phyloP scores from a whole-genome alignment of 1,140 invertebrate genomes.

The Belonocnema kinseyi region DNA sequence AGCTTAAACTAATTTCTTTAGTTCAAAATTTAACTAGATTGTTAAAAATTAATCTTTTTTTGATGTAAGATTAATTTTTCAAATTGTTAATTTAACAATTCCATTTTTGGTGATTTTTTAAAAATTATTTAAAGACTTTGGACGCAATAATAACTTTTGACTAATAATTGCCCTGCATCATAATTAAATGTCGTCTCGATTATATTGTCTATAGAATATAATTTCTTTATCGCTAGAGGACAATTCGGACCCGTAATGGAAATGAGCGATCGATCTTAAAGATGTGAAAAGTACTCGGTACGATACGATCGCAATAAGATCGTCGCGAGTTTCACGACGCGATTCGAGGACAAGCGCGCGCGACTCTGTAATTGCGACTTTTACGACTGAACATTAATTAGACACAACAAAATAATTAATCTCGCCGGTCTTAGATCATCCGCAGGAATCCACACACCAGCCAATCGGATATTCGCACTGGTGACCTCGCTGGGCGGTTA shows the following conservation, averaged over 20 bases:
- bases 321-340: constrained; percentile 29
- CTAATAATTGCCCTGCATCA: background rate
- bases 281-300: background rate
- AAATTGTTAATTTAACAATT: too few species aligned
- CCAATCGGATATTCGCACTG: constrained; percentile 32
- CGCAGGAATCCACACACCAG: constrained; percentile 44
- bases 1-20: too few species aligned
- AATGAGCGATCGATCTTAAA: constrained; percentile 14
- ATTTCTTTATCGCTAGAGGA: constrained; percentile 27
- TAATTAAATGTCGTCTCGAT: background rate
- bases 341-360: constrained; percentile 28
- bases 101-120: too few species aligned
- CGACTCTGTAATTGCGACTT: constrained; percentile 45
- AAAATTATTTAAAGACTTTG: too few species aligned
- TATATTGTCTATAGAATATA: constrained; percentile 4
- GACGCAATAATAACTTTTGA: too few species aligned
- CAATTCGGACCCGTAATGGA: constrained; percentile 8
- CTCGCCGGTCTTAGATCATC: constrained; percentile 59
- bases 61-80: too few species aligned
- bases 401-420: constrained; percentile 65
- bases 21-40: too few species aligned
- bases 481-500: constrained; percentile 40
- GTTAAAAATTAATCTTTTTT: too few species aligned
- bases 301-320: constrained; percentile 36
- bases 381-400: constrained; percentile 58